Evolutionary conservation across 2,888 invertebrate species (phyloP).

Genomic region (Drosophila ustulata): DNA sequence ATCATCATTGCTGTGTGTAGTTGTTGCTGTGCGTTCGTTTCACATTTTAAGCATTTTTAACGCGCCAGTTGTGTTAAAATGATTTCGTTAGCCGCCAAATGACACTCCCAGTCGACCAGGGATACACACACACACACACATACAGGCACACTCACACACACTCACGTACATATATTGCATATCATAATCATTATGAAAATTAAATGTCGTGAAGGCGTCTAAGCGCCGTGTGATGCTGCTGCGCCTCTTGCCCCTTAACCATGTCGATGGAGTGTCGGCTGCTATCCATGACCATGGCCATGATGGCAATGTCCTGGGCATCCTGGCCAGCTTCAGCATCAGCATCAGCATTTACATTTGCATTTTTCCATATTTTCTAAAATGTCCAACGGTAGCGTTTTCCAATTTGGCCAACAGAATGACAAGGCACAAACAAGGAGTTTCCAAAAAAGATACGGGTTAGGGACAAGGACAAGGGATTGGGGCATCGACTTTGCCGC

Average conservation of each 20-base stretch:
- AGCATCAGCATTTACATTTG: constrained; percentile 64
- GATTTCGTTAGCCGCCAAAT: constrained; percentile 82
- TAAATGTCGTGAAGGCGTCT: constrained; percentile 79
- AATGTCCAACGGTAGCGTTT: constrained; percentile 49
- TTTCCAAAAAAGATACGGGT: constrained; percentile 37
- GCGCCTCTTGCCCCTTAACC: not conserved
- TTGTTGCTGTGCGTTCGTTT: constrained; percentile 53
- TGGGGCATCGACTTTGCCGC: constrained; percentile 48
- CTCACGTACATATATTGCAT: constrained; percentile 36
- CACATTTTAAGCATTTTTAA: constrained; percentile 80
- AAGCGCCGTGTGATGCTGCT: constrained; percentile 53
- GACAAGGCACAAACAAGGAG: constrained; percentile 71
- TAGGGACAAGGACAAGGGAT: constrained; percentile 1
- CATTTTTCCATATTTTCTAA: constrained; percentile 72
- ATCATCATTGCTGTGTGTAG: constrained; percentile 54
- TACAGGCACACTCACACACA: constrained; percentile 2
- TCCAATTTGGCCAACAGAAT: constrained; percentile 68
- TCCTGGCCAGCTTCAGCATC: constrained; percentile 13
- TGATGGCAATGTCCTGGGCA: constrained; percentile 22
- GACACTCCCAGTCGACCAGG: constrained; percentile 57
- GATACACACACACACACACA: constrained; percentile 12
- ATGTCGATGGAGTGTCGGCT: not conserved
- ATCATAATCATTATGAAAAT: constrained; percentile 81
- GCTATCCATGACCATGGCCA: not conserved
- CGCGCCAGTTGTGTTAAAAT: constrained; percentile 82